Evolutionary conservation across 2,888 invertebrate species (phyloP).

Genomic region (Tyria jacobaeae): DNA sequence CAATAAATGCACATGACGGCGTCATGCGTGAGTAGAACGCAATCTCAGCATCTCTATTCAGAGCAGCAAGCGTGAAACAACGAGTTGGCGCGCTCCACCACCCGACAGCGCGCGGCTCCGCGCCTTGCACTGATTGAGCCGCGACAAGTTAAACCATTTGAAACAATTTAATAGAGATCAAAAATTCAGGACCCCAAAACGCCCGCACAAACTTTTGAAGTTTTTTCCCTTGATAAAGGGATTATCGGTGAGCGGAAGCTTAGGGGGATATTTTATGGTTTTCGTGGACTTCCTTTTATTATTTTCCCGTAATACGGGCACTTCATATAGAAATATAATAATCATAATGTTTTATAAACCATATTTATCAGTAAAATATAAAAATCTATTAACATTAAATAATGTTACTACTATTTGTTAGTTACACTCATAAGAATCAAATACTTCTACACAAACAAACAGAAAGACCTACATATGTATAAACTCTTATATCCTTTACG

Average conservation of each 20-base stretch:
- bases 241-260: slow-evolving; percentile 82
- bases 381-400: not conserved
- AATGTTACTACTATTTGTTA: not conserved
- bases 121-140: slow-evolving; percentile 80
- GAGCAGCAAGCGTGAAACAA: slow-evolving; percentile 71
- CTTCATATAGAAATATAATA: slow-evolving; percentile 22
- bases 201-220: slow-evolving; percentile 87
- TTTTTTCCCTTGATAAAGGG: slow-evolving; percentile 85
- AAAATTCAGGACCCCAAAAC: slow-evolving; percentile 81
- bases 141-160: slow-evolving; percentile 87
- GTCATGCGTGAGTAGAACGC: slow-evolving; percentile 46
- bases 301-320: slow-evolving; percentile 59
- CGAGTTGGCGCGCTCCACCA: slow-evolving; percentile 27
- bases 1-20: slow-evolving; percentile 24
- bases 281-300: slow-evolving; percentile 74
- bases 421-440: too few species aligned
- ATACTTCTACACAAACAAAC: not conserved
- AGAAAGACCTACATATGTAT: too few species aligned
- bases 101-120: slow-evolving; percentile 54
- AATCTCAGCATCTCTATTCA: slow-evolving; percentile 67
- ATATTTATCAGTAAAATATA: not conserved
- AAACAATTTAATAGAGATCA: slow-evolving; percentile 87
- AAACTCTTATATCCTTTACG: too few species aligned
- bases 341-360: slow-evolving; percentile 2
- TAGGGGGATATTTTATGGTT: slow-evolving; percentile 81